Evolutionary conservation across 2,797 vertebrate species (phyloP).

Genomic region (Melopsittacus undulatus): DNA sequence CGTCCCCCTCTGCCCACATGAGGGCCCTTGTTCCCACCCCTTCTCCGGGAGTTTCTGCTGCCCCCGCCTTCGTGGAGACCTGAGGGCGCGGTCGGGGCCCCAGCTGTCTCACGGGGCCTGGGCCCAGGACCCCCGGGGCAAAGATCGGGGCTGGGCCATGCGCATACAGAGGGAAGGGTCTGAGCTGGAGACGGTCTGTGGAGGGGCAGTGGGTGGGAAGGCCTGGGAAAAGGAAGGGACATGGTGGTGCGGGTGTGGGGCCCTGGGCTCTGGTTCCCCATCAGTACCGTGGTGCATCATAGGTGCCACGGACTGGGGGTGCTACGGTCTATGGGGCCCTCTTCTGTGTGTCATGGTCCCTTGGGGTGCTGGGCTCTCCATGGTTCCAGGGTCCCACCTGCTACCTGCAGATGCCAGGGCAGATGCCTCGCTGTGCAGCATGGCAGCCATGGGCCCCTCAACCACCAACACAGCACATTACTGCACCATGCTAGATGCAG

Average conservation of each 20-base stretch:
- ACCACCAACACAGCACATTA: not conserved
- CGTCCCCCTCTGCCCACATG: not conserved
- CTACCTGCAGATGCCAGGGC: not conserved
- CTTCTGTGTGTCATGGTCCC: not conserved
- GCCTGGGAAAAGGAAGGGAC: not conserved
- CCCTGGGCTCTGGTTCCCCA: not conserved
- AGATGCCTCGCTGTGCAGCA: not conserved
- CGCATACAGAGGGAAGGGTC: not conserved
- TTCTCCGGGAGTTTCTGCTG: conserved; percentile 61
- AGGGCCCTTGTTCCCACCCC: too few species aligned
- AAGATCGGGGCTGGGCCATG: too few species aligned
- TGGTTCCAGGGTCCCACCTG: not conserved
- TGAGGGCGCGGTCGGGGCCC: conserved; percentile 78
- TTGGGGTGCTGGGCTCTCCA: not conserved
- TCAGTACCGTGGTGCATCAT: not conserved
- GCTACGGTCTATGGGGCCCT: not conserved
- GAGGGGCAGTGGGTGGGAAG: not conserved
- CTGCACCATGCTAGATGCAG: not conserved
- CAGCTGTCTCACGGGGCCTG: not conserved
- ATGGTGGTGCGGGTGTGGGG: not conserved
- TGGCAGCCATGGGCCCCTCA: not conserved
- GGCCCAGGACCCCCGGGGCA: not conserved
- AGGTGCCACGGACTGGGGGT: not conserved
- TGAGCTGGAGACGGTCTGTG: not conserved
- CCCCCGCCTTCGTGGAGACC: conserved; percentile 70